A percentile compares a stretch with the other conserved stretches of the same genome.
phyloP scores from a whole-genome alignment of 2,888 invertebrate genomes.

The Amorpha juglandis region DNA sequence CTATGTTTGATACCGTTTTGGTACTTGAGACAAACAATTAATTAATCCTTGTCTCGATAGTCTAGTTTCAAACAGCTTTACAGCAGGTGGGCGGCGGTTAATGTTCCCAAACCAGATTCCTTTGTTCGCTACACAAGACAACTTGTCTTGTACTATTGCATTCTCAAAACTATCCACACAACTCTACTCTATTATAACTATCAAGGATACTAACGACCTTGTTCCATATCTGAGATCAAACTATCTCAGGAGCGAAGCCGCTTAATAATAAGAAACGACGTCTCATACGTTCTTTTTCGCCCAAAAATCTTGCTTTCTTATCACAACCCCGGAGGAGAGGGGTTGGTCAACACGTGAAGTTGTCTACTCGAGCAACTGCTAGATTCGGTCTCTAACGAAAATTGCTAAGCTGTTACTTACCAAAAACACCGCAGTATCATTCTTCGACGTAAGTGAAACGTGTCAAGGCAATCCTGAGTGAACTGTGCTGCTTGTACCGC shows the following conservation, averaged over 20 bases:
- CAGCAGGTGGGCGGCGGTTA: constrained; percentile 17
- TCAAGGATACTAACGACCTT: neutral
- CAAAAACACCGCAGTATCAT: too few species aligned
- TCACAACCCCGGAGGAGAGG: too few species aligned
- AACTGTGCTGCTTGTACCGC: too few species aligned
- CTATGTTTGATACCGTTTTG: neutral
- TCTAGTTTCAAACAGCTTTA: constrained; percentile 15
- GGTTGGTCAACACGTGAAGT: too few species aligned
- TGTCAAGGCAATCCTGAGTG: too few species aligned
- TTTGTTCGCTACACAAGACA: neutral
- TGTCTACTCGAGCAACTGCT: too few species aligned
- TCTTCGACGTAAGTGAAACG: too few species aligned
- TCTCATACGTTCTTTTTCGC: too few species aligned
- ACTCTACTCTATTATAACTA: neutral
- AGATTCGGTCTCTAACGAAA: too few species aligned
- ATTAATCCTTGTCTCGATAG: constrained; percentile 7
- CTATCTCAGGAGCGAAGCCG: neutral
- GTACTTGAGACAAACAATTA: constrained; percentile 5
- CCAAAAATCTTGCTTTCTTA: too few species aligned
- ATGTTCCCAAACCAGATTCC: constrained; percentile 17
- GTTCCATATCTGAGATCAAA: neutral
- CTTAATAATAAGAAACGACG: too few species aligned
- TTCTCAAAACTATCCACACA: constrained; percentile 9
- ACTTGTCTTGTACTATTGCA: constrained; percentile 3
- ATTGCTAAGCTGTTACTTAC: too few species aligned